Evolutionary conservation across 2,888 invertebrate species (phyloP).

Genomic region (Lapara coniferarum): DNA sequence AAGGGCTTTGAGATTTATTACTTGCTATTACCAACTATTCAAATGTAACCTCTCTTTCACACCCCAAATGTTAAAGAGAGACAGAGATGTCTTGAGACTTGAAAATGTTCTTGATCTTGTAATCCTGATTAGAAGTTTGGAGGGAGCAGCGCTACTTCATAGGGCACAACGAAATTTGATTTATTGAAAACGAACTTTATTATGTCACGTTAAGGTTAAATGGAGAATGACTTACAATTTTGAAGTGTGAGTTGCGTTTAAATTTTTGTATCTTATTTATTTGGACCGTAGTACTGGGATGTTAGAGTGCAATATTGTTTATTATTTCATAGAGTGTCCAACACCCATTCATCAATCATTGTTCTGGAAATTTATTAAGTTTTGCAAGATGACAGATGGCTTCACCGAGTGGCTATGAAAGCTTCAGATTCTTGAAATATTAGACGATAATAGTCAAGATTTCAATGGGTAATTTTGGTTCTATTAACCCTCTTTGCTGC

Average conservation of each 20-base stretch:
- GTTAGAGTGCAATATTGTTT: conserved; percentile 30
- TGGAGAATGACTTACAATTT: not conserved
- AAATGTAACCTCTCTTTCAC: conserved; percentile 35
- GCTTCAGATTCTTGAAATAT: conserved; percentile 45
- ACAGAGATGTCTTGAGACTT: conserved; percentile 40
- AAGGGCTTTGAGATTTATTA: conserved; percentile 66
- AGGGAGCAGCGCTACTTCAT: conserved; percentile 46
- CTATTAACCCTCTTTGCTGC: too few relatives aligned
- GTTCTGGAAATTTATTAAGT: conserved; percentile 71
- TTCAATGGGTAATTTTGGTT: not conserved
- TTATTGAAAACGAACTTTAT: not conserved
- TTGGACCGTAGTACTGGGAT: not conserved
- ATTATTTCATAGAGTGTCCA: not conserved
- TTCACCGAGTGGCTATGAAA: conserved; percentile 49
- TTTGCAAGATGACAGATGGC: conserved; percentile 60
- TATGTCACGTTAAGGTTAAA: not conserved
- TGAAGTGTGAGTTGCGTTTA: too few relatives aligned
- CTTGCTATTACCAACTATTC: conserved; percentile 32
- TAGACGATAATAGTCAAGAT: conserved; percentile 22
- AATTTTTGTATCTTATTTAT: not conserved
- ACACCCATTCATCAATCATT: conserved; percentile 63
- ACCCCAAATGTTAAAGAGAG: conserved; percentile 34
- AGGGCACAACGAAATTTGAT: conserved; percentile 27
- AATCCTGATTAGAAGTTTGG: conserved; percentile 50
- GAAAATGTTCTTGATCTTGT: conserved; percentile 41